Conservation (phyloP, 2,113 vertebrate species). For the Corvus cornix region DNA sequence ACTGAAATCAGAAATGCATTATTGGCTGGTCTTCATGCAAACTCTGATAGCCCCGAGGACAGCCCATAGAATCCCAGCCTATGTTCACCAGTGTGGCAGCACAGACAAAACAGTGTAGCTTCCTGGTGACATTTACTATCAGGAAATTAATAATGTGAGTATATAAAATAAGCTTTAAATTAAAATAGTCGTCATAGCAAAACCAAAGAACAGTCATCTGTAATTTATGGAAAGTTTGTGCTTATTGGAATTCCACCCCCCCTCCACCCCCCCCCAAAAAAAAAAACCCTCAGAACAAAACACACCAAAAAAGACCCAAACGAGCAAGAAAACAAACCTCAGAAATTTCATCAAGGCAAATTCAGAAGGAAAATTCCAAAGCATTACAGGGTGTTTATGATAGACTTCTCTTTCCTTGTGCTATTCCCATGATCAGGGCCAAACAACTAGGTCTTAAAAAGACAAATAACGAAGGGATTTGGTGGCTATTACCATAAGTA, state of each 20-base stretch:
- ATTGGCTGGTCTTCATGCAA: background rate
- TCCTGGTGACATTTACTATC: background rate
- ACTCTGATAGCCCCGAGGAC: background rate
- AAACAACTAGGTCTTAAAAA: background rate
- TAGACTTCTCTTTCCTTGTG: background rate
- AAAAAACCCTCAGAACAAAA: background rate
- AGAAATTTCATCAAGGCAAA: background rate
- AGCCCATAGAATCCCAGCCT: background rate
- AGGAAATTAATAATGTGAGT: background rate
- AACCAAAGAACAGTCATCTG: background rate
- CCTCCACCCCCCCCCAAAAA: rapidly evolving
- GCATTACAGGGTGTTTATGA: background rate
- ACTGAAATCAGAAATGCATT: background rate
- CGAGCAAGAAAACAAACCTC: background rate
- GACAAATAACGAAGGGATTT: background rate
- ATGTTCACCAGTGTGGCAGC: background rate
- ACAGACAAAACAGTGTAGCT: background rate
- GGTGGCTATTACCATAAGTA: background rate
- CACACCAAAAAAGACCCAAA: background rate
- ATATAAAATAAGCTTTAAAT: background rate
- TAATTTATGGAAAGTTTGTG: background rate
- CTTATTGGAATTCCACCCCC: background rate
- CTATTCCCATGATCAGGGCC: background rate
- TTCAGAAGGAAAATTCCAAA: background rate
- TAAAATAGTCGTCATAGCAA: background rate